Evolutionary conservation across 2,888 invertebrate species (phyloP), one percentile per base, ranked within the genome.

Genomic region (Aproaerema taeniolella): DNA sequence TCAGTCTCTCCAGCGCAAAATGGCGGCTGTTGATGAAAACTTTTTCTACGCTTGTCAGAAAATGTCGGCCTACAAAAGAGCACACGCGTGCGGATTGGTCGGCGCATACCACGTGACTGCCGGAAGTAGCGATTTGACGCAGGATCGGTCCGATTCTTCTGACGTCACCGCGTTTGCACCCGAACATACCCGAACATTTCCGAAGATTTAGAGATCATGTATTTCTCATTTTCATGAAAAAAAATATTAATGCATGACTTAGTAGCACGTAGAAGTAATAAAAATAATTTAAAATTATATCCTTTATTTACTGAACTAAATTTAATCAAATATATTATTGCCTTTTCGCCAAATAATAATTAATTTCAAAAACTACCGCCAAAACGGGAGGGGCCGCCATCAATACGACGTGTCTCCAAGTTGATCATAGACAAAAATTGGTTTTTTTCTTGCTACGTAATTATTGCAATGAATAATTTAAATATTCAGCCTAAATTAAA

Each of bases 1-100:
- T 89, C 89, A 91, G 90, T 90, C 91, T 89, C 89, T 89, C 89
- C 91, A 91, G 91, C 91, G 91, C 93, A 95, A 95, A 92, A 95
- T 95, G 95, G 95, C 95, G 93, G 94, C 94, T 93, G 93, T 93
- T 94, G 94, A 93, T 93, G 93, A 93, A 91, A 93, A 94, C 92
- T 94, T 95, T 94, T 94, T 93, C 92, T 93, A 93, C 93, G 94
- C 94, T 94, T 94, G 94, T 94, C 94, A 94, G 91, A 93, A 92
- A 86, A 86, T 85, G 88, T 88, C 87, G 85, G 88, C 82, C 88
- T 81, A 77, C 69, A 78, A 67, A 37, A 74, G 76, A 67, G 66
- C 68, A 67, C 53, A 62, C 61, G 67, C 58, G 42, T 45, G 65
- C 49, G 71, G 76, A 88, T 88, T 88, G 87, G 88, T 57, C 55